Percentiles rank a stretch among this genome's conserved stretches.
Evolutionary conservation across 2,797 vertebrate genomes (phyloP).

Genomic region (Ctenosaura bakeri): DNA sequence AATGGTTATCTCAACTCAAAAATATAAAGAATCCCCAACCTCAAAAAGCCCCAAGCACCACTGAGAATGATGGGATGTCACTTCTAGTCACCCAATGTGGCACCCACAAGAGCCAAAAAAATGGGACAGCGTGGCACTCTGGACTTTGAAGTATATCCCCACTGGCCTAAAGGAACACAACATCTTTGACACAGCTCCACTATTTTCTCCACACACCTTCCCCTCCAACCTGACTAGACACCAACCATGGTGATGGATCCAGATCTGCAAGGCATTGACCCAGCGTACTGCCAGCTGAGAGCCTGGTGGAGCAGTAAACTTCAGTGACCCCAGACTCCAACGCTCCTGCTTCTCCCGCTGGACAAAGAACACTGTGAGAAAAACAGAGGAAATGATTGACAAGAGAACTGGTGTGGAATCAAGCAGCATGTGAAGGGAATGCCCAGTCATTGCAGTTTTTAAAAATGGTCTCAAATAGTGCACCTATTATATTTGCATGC

Average conservation of each 20-base stretch:
- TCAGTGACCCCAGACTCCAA: conserved; percentile 83
- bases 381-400: not conserved
- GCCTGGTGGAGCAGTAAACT: conserved; percentile 81
- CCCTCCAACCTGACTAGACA: not conserved
- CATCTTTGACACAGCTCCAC: not conserved
- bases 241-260: conserved; percentile 84
- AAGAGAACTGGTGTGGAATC: not conserved
- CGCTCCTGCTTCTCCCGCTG: conserved; percentile 79
- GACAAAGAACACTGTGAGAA: conserved; percentile 84
- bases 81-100: too few relatives aligned
- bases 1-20: too few relatives aligned
- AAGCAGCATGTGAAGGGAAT: not conserved
- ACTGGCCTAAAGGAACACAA: not conserved
- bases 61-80: too few relatives aligned
- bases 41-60: too few relatives aligned
- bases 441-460: not conserved
- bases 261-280: conserved; percentile 79
- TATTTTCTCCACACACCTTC: too few relatives aligned
- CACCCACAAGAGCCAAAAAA: too few relatives aligned
- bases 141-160: too few relatives aligned
- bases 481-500: not conserved
- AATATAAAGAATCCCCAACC: too few relatives aligned
- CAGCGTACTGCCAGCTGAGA: conserved; percentile 83
- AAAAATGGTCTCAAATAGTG: not conserved
- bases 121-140: too few relatives aligned